These are phyloP conservation scores for Aphelinus certus DNA, from an alignment of 1,140 invertebrate genomes.

Conservation along the genomic window DNA sequence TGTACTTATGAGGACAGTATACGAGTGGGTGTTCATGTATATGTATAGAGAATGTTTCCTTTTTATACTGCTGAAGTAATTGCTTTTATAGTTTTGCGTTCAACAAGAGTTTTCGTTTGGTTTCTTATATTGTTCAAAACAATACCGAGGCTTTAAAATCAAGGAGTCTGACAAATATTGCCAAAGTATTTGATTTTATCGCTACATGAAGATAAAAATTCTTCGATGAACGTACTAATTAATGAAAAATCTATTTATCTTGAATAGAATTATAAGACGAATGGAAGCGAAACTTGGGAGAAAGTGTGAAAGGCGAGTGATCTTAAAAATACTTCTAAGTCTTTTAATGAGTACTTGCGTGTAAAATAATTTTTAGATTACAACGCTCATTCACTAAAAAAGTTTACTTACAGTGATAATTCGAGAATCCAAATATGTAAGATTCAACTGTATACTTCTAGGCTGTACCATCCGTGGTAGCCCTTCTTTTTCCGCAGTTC, in stretches of 20 bases:
- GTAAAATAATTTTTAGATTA: slow-evolving; percentile 58
- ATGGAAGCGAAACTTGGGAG: slow-evolving; percentile 42
- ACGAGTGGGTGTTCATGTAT: slow-evolving; percentile 4
- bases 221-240: slow-evolving; percentile 45
- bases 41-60: too few relatives aligned
- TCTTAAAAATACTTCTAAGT: slow-evolving; percentile 43
- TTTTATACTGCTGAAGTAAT: too few relatives aligned
- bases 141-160: slow-evolving; percentile 51
- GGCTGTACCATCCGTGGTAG: slow-evolving; percentile 59
- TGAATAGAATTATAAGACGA: slow-evolving; percentile 42
- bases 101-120: slow-evolving; percentile 28
- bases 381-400: slow-evolving; percentile 52
- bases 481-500: slow-evolving; percentile 62
- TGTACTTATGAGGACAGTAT: background rate
- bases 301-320: slow-evolving; percentile 45
- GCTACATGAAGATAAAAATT: slow-evolving; percentile 45
- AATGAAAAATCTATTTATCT: slow-evolving; percentile 52
- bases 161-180: slow-evolving; percentile 66
- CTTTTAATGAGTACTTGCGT: slow-evolving; percentile 47
- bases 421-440: slow-evolving; percentile 57
- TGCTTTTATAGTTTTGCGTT: slow-evolving; percentile 26
- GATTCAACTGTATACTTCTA: slow-evolving; percentile 63
- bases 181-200: slow-evolving; percentile 60
- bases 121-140: slow-evolving; percentile 12
- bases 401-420: slow-evolving; percentile 51